Evolutionary conservation across 2,797 vertebrate species (phyloP).

Genomic region (Leucoraja ocellata): DNA sequence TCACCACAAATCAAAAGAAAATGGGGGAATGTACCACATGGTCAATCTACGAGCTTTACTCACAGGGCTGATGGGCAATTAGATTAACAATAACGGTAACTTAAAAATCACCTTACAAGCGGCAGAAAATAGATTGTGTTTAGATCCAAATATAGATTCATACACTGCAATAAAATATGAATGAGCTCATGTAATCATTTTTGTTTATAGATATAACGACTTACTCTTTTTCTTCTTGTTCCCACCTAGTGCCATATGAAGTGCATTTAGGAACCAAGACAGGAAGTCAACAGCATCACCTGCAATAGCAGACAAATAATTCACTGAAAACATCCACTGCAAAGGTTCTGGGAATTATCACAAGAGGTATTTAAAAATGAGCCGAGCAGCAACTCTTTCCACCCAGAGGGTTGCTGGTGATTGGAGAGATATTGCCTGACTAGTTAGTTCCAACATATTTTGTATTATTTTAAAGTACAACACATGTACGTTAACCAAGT

Average conservation of each 20-base stretch:
- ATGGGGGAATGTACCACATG: too few species aligned
- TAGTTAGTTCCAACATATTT: too few species aligned
- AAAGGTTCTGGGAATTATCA: neutral
- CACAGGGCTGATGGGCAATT: too few species aligned
- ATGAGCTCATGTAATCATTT: neutral
- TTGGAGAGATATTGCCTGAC: too few species aligned
- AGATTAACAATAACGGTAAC: too few species aligned
- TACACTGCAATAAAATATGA: neutral
- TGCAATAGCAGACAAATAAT: constrained; percentile 45
- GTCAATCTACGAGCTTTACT: too few species aligned
- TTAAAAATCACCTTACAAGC: too few species aligned
- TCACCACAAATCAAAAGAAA: too few species aligned
- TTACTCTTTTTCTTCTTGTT: constrained; percentile 91
- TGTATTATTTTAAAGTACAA: neutral
- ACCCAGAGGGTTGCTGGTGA: too few species aligned
- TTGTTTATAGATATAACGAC: constrained; percentile 43
- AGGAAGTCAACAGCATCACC: constrained; percentile 93
- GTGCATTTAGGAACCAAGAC: constrained; percentile 92
- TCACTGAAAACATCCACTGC: neutral
- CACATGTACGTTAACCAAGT: neutral
- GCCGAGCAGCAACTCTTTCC: too few species aligned
- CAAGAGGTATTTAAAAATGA: too few species aligned
- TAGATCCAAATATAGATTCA: neutral
- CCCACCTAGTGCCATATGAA: constrained; percentile 85
- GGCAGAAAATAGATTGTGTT: too few species aligned